A percentile compares a stretch with the other conserved stretches of the same genome.
Conservation (phyloP, 2,888 invertebrate genomes). For the Mythimna pallens region DNA sequence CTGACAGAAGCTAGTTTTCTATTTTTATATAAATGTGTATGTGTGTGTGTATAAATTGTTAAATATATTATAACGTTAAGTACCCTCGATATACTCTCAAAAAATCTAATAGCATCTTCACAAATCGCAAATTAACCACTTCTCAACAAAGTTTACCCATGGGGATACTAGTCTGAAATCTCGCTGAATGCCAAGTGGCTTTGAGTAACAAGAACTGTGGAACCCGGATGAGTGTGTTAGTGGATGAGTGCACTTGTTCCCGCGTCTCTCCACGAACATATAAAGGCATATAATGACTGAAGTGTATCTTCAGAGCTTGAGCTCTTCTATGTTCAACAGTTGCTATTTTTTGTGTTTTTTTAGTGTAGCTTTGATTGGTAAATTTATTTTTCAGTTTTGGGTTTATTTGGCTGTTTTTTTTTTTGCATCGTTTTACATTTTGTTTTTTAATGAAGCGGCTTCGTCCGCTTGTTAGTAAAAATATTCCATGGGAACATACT, state of each 20-base stretch:
- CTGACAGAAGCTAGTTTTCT: no score
- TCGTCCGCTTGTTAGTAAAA: no score
- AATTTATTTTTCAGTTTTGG: neutral
- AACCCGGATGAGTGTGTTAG: constrained; percentile 62
- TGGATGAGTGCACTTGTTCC: constrained; percentile 56
- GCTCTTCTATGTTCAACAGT: constrained; percentile 34
- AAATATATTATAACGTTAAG: no score
- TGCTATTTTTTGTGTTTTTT: constrained; percentile 1
- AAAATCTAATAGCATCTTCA: neutral
- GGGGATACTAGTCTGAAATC: constrained; percentile 42
- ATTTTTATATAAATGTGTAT: no score
- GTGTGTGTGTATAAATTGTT: no score
- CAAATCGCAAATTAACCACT: constrained; percentile 40
- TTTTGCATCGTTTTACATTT: no score
- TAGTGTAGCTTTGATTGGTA: neutral
- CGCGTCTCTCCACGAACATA: constrained; percentile 39
- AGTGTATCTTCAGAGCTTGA: constrained; percentile 45
- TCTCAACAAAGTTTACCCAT: constrained; percentile 41
- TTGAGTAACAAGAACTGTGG: constrained; percentile 53
- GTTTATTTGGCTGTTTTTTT: no score
- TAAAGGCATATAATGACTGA: constrained; percentile 53
- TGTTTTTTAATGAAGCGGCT: no score
- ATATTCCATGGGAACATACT: no score
- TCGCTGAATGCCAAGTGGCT: constrained; percentile 58
- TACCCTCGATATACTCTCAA: neutral